phyloP scores from a whole-genome alignment of 2,113 vertebrate genomes.

The Gallinago jamesoni region DNA sequence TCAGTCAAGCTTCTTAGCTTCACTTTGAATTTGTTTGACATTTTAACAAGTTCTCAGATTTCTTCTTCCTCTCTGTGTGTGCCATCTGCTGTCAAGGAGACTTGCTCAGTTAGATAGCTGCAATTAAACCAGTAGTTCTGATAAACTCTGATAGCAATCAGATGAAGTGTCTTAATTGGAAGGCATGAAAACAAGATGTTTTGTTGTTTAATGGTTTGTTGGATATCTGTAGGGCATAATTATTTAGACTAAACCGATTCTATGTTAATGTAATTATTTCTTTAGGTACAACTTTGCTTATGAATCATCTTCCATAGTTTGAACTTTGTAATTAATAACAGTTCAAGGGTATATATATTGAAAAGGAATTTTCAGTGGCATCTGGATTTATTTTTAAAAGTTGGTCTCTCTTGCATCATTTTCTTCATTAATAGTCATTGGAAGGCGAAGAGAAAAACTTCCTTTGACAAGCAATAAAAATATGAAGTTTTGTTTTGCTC shows the following conservation, averaged over 20 bases:
- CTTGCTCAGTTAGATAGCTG: not conserved
- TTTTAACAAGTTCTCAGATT: not conserved
- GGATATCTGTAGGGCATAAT: not conserved
- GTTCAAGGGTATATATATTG: not conserved
- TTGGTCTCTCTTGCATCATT: not conserved
- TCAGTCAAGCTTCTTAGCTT: not conserved
- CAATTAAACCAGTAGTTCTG: not conserved
- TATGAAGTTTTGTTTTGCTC: accelerated
- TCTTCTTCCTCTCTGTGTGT: not conserved
- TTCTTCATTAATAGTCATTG: not conserved
- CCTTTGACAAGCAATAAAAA: not conserved
- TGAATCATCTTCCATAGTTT: not conserved
- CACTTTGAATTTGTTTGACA: not conserved
- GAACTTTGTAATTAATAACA: not conserved
- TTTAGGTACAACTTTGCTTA: not conserved
- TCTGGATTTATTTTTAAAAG: not conserved
- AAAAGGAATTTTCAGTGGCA: not conserved
- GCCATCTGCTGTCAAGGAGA: not conserved
- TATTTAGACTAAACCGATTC: not conserved
- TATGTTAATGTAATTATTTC: not conserved
- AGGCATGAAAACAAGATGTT: not conserved
- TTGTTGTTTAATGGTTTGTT: not conserved
- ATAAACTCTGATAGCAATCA: not conserved
- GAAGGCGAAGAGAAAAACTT: not conserved
- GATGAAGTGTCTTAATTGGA: not conserved